phyloP scores from a whole-genome alignment of 2,888 invertebrate genomes.

The Neoitamus cyanurus region DNA sequence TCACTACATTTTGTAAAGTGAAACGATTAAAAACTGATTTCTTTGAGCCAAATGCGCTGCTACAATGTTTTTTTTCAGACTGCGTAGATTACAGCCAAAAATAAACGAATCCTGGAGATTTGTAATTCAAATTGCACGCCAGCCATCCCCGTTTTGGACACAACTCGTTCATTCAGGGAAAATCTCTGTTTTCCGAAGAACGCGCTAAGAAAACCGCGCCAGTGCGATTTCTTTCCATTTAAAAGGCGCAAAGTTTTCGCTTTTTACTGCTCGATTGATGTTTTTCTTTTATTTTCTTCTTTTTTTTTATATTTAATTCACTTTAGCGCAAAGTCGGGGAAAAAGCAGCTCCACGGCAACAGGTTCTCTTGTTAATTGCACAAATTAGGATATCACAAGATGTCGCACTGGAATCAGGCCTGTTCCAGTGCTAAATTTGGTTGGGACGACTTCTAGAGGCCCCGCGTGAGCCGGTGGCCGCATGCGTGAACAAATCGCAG shows the following conservation, averaged over 20 bases:
- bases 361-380: conserved; percentile 45
- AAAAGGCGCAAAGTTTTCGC: background rate
- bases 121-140: background rate
- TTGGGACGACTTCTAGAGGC: conserved; percentile 27
- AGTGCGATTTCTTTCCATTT: background rate
- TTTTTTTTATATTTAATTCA: background rate
- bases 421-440: conserved; percentile 38
- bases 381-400: conserved; percentile 48
- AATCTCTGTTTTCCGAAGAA: background rate
- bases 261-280: background rate
- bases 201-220: background rate
- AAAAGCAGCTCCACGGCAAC: conserved; percentile 26
- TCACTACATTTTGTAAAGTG: too few species aligned
- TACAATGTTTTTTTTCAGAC: too few species aligned
- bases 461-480: background rate
- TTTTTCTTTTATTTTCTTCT: background rate
- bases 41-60: too few species aligned
- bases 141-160: background rate
- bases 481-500: background rate
- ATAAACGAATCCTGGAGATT: background rate
- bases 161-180: background rate
- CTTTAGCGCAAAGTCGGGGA: background rate
- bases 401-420: conserved; percentile 36
- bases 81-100: background rate
- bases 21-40: too few species aligned